Base-by-base conservation (phyloP, 2,888 invertebrate species). In the Lasioglossum marginatum region DNA sequence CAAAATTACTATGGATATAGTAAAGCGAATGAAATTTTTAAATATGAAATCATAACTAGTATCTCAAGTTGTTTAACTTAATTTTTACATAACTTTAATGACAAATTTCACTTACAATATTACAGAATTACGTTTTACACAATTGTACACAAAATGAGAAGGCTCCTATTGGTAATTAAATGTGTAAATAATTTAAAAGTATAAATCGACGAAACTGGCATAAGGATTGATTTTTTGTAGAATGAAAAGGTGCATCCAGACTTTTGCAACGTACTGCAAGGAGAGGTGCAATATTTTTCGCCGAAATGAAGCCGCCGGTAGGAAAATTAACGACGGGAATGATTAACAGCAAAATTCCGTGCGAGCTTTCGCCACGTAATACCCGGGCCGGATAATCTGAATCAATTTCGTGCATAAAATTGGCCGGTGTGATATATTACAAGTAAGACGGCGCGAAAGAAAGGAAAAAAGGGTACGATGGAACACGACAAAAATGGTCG, bases 251-350 rank as follows among this genome's bases (percentile, higher is more conserved):
- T 14, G 19, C 31, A 19, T 31, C 19, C 2, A 19, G 4, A 23
- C 4, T 37, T 68, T 23, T 34, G 10, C 23, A 23, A 19, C 37
- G 1, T 23, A 68, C 37, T 34, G 23, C 14, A n/a, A n/a, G 40
- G 37, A 70, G 23, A n/a, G 70, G 70, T 37, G 12, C n/a, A 5
- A 40, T 70, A 70, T 70, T 75, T 40, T 60, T 27, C 37, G 2
- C 12, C 40, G 40, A 27, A 60, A 60, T 19, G 57, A 40, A 57
- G 34, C n/a, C 27, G 43, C 27, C 40, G 45, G 63, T 76, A 31
- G 76, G 23, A 34, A 77, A 48, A 66, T 77, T 66, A 77, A 63
- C 75, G 75, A 6, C 40, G 27, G n/a, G 57, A 12, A 76, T 76
- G 57, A 70, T 78, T 71, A 78, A 27, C n/a, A 57, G 71, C 52